phyloP scores from a whole-genome alignment of 2,888 invertebrate species.

The Thereva unica region DNA sequence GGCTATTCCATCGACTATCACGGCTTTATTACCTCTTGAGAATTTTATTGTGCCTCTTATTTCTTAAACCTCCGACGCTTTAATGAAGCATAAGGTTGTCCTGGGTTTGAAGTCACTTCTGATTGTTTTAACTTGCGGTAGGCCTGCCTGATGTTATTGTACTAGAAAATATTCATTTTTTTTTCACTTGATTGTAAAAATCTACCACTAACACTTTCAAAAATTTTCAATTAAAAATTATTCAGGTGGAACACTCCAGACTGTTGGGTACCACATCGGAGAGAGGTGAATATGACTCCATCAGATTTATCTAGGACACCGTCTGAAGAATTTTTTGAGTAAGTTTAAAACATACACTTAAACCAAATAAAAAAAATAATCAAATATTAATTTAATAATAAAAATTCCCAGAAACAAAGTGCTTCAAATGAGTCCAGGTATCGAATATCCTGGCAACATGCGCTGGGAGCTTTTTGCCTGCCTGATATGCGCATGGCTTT shows the following conservation, averaged over 20 bases:
- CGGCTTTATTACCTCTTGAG: no score
- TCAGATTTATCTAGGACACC: conserved; percentile 79
- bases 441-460: conserved; percentile 79
- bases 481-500: conserved; percentile 87
- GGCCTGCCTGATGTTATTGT: no score
- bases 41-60: no score
- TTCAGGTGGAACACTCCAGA: conserved; percentile 72
- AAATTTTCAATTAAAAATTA: background rate
- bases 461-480: conserved; percentile 90
- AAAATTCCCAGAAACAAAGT: conserved; percentile 74
- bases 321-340: conserved; percentile 93
- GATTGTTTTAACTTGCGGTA: no score
- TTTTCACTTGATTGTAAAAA: no score
- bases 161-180: no score
- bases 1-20: no score
- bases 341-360: no score
- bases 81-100: no score
- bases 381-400: conserved; percentile 31
- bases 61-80: no score
- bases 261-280: conserved; percentile 77
- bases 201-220: background rate
- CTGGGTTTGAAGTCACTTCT: no score
- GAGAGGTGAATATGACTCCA: conserved; percentile 64
- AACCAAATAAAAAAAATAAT: background rate
- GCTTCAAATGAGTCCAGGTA: conserved; percentile 79